Evolutionary conservation across 2,888 invertebrate species (phyloP).

Genomic region (Melanotus villosus): DNA sequence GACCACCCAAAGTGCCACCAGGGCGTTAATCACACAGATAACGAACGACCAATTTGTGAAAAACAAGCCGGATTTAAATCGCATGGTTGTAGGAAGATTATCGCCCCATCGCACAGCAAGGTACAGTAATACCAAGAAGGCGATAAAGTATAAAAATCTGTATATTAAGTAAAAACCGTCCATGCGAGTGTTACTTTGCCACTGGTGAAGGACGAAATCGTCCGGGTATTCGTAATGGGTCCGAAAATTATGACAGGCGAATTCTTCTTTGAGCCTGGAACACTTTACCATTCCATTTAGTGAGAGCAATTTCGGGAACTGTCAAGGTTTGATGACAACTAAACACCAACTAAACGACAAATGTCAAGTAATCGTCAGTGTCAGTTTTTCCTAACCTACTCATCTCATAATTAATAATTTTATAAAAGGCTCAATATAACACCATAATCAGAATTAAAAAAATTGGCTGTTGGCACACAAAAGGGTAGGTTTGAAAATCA

Average conservation of each 20-base stretch:
- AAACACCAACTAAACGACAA: too few species aligned
- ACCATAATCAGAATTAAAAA: too few species aligned
- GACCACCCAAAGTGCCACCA: slow-evolving; percentile 27
- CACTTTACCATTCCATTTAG: slow-evolving; percentile 10
- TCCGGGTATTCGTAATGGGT: slow-evolving; percentile 36
- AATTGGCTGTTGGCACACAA: too few species aligned
- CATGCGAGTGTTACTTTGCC: slow-evolving; percentile 41
- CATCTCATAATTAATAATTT: too few species aligned
- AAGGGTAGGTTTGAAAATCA: too few species aligned
- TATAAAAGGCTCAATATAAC: too few species aligned
- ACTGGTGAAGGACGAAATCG: slow-evolving; percentile 45
- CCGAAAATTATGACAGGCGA: slow-evolving; percentile 16
- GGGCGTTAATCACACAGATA: slow-evolving; percentile 21
- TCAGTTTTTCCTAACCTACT: too few species aligned
- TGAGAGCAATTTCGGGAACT: too few species aligned
- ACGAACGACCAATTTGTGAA: slow-evolving; percentile 45
- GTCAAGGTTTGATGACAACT: too few species aligned
- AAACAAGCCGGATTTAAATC: neutral
- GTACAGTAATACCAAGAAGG: slow-evolving; percentile 17
- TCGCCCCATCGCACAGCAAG: neutral
- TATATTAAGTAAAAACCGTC: slow-evolving; percentile 38
- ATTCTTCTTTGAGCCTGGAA: slow-evolving; percentile 12
- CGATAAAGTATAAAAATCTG: slow-evolving; percentile 25
- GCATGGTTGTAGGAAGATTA: neutral
- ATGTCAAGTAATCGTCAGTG: too few species aligned